Base-by-base conservation (phyloP, 2,797 vertebrate species). In the Xenentodon cancila region DNA sequence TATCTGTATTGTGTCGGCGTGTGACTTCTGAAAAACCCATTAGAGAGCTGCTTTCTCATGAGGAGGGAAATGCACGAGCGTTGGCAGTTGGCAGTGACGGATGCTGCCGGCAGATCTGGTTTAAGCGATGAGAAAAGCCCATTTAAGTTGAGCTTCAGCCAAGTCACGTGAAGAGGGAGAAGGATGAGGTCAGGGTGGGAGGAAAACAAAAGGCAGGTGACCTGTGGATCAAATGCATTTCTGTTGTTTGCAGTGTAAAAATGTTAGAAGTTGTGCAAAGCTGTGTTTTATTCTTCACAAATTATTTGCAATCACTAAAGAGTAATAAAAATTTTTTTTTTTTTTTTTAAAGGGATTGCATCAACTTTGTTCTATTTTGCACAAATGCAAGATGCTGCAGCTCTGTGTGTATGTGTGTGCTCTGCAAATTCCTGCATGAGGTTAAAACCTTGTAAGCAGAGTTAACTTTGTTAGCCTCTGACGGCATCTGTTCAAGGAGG, bases 61-160 rank as follows among this genome's bases (percentile, higher is more conserved):
- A 18, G 71, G 17, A 61, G 32, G 61, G 22, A 49, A 54, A 71
- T 9, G 50, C 49, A 48, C 4, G 3, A 25, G 55, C 7, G 52
- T 43, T 32, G 57, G 56, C 57, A 18, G 58, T 40, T 50, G 19
- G 59, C 56, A 17, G 63, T 37, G 73, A 64, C 16, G 16, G 71
- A 58, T 48, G 78, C 49, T 59, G 64, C 62, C 2, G 70, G 60
- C 70, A 66, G 60, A 65, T 18, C 20, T 15, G 46, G 77, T 22
- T 66, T 51, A 40, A 62, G 77, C 52, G 1, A 63, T 43, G 81
- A 86, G 88, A 82, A 90, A 89, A 90, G 78, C 85, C 84, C 56
- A 79, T 88, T 77, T 87, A 60, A 76, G 80, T 74, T 22, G 45
- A 84, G 81, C 81, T 81, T 86, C 65, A 87, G 77, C 82, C 68